Evolutionary conservation across 1,140 invertebrate species (phyloP).

Genomic region (Arion vulgaris): DNA sequence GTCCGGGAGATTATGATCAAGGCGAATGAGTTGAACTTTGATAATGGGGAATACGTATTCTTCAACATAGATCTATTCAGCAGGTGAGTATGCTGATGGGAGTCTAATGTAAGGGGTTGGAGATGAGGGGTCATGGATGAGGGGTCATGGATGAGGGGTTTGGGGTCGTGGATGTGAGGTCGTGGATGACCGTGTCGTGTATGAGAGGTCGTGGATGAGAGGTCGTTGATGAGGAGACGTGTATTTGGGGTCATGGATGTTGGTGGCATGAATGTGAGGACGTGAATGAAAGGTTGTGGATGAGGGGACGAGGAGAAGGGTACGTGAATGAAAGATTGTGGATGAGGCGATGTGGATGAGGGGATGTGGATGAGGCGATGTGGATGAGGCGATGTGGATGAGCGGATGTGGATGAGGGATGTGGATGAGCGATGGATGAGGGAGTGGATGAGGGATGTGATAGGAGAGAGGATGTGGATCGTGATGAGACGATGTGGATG

Average conservation of each 20-base stretch:
- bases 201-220: neutral
- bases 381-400: neutral
- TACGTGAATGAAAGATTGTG: neutral
- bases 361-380: neutral
- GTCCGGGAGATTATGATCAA: conserved; percentile 72
- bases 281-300: too few relatives aligned
- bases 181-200: neutral
- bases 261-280: too few relatives aligned
- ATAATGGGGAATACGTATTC: conserved; percentile 26
- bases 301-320: neutral
- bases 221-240: neutral
- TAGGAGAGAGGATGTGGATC: neutral
- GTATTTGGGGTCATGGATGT: too few relatives aligned
- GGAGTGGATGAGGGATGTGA: neutral
- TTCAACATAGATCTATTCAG: conserved; percentile 79
- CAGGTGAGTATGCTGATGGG: conserved; percentile 81
- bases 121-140: neutral
- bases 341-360: neutral
- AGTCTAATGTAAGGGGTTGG: neutral
- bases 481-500: neutral
- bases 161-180: neutral
- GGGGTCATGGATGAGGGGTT: neutral
- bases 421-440: neutral
- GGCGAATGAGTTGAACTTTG: conserved; percentile 47
- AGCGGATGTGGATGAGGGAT: neutral